These are phyloP conservation scores for Serrognathus titanus DNA, from an alignment of 2,888 invertebrate genomes.

Conservation along the genomic window DNA sequence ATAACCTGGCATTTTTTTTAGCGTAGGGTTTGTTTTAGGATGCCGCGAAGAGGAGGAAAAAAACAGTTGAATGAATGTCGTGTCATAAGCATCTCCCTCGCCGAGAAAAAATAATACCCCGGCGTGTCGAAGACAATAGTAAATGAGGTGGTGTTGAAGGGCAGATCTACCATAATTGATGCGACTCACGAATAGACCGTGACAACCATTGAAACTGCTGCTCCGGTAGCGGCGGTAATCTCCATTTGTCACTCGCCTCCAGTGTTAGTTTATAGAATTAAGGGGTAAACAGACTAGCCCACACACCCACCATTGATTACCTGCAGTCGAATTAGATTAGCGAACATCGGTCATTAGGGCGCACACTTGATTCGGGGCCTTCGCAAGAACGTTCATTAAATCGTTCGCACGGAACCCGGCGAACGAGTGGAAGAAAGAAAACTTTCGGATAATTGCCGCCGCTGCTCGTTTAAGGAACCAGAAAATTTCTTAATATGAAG, in stretches of 20 bases:
- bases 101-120: no score
- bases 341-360: conserved; percentile 19
- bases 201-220: conserved; percentile 26
- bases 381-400: no score
- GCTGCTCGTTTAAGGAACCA: no score
- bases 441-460: no score
- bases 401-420: no score
- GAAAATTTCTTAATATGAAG: no score
- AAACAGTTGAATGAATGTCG: no score
- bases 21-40: no score
- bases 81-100: no score
- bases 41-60: no score
- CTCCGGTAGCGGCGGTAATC: conserved; percentile 20
- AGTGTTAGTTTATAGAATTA: conserved; percentile 30
- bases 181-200: conserved; percentile 20
- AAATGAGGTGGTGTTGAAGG: conserved; percentile 9
- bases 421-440: no score
- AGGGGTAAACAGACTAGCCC: conserved; percentile 17
- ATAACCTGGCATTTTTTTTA: no score
- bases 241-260: conserved; percentile 31
- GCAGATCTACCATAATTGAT: conserved; percentile 19
- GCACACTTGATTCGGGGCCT: conserved; percentile 5
- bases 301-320: conserved; percentile 22
- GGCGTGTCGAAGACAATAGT: conserved; percentile 12
- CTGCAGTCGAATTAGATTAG: conserved; percentile 18